Evolutionary conservation across 2,113 vertebrate species (phyloP).

Genomic region (Loxodonta africana): DNA sequence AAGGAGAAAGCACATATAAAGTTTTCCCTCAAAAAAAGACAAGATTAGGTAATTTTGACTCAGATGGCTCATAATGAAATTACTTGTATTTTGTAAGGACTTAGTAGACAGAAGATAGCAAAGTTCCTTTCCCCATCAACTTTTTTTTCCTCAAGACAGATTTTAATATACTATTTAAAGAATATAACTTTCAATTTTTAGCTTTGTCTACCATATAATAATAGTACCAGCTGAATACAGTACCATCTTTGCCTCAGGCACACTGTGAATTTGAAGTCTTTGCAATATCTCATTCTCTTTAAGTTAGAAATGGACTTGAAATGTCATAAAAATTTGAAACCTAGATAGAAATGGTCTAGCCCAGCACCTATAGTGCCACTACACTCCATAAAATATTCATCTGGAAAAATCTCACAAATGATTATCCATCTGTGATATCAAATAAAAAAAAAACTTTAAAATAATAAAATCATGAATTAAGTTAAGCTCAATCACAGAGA

Average conservation of each 20-base stretch:
- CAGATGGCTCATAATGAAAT: not conserved
- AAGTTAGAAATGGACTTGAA: constrained; percentile 80
- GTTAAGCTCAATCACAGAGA: not conserved
- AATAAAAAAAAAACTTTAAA: not conserved
- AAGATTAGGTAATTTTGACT: constrained; percentile 56
- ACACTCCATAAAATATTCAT: not conserved
- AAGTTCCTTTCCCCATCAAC: constrained; percentile 38
- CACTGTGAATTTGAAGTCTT: constrained; percentile 63
- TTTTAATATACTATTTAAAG: constrained; percentile 70
- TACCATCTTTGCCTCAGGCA: constrained; percentile 73
- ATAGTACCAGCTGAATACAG: constrained; percentile 64
- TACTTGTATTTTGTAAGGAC: constrained; percentile 57
- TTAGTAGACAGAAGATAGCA: constrained; percentile 19
- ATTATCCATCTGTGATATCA: not conserved
- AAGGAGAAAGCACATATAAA: not conserved
- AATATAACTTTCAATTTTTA: constrained; percentile 65
- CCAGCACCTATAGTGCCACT: not conserved
- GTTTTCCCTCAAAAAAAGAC: not conserved
- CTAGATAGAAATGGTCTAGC: constrained; percentile 49
- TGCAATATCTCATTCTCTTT: constrained; percentile 79
- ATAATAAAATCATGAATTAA: constrained; percentile 24
- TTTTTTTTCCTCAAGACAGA: constrained; percentile 56
- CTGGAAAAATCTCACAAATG: constrained; percentile 10
- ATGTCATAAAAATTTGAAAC: constrained; percentile 79
- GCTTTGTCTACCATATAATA: constrained; percentile 74